Base-by-base conservation (phyloP, 2,888 invertebrate genomes). In the Ophion ventricosus region DNA sequence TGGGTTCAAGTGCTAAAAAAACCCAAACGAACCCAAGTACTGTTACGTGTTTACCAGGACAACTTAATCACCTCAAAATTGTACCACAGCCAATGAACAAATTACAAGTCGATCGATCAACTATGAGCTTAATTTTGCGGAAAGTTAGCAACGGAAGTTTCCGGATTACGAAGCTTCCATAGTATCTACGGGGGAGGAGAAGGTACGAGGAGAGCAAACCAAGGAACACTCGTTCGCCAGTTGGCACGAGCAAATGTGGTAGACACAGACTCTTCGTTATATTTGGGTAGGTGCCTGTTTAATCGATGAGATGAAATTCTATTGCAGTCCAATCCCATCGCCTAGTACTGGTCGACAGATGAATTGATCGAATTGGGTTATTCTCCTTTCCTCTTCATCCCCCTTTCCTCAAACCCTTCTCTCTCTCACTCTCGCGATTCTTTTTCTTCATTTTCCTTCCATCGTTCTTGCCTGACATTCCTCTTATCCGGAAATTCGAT, bases 401-500 rank as follows among this genome's bases (percentile, higher is more conserved):
- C 79, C 77, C 85, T 64, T 66, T 80, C 79, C 56, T 49, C 40
- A 80, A 23, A 69, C 83, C 80, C 76, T 61, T 23, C 75, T n/a
- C 20, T 79, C 75, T 11, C 61, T 26, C 23, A 17, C 29, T 49
- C 43, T 40, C 70, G 40, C 57, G 35, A 54, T 77, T 66, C 67
- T 61, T 73, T 57, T 61, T 56, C 63, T 59, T 75, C 43, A 43
- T 23, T 56, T 40, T 63, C 43, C 67, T 73, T 25, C 25, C 73
- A 69, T 35, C 72, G 72, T 70, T 75, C 80, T 56, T 56, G 35
- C 54, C 59, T 20, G 67, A 54, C 73, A 74, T 78, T 74, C 23
- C 82, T 78, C 73, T 82, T 69, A 61, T 78, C 82, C 78, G 82
- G 82, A 78, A 82, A 82, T 82, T 82, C 74, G 82, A 78, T 74